Evolutionary conservation across 1,140 invertebrate genomes (phyloP), one percentile per base, ranked within the genome.

Genomic region (Drosophila kanapiae): DNA sequence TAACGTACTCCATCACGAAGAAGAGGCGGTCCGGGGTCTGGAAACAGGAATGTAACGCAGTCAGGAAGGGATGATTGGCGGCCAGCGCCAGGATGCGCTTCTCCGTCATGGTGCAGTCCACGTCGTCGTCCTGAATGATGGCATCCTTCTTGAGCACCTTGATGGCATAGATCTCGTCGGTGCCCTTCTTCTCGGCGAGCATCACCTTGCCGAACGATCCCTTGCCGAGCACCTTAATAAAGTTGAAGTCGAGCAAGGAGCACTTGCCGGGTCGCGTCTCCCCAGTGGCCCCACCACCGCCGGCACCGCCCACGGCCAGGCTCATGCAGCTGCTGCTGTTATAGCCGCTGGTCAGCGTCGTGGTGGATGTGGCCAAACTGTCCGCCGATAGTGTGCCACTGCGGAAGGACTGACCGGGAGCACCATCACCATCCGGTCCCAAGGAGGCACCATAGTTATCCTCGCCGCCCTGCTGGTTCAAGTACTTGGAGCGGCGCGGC

Each of bases 171-270:
- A 99, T 97, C 94, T 99, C 98, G 70, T 99, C 98, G 6, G 97
- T 96, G 67, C 96, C 96, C 93, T 98, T 98, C 87, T 96, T 96
- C 93, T 99, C 99, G 1, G 98, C 99, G 23, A 99, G 94, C 97
- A 99, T 99, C 27, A 99, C 99, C 94, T 99, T 99, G 38, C 99
- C 99, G 93, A 99, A 99, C 93, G 98, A 99, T 57, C 99, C 99
- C 94, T 99, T 99, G 56, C 99, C 99, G 47, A 99, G 95, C 78
- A 99, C 99, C 95, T 99, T 99, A 80, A 99, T 97, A 93, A 99
- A 98, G 92, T 96, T 95, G 93, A 99, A 99, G 94, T 99, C 97
- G 35, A 97, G 95, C 42, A 99, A 94, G 49, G 95, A 94, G 65
- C 97, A 95, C 93, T 96, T 97, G 75, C 92, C 92, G 7, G 91